phyloP scores from a whole-genome alignment of 2,797 vertebrate species.

The Coendou prehensilis region DNA sequence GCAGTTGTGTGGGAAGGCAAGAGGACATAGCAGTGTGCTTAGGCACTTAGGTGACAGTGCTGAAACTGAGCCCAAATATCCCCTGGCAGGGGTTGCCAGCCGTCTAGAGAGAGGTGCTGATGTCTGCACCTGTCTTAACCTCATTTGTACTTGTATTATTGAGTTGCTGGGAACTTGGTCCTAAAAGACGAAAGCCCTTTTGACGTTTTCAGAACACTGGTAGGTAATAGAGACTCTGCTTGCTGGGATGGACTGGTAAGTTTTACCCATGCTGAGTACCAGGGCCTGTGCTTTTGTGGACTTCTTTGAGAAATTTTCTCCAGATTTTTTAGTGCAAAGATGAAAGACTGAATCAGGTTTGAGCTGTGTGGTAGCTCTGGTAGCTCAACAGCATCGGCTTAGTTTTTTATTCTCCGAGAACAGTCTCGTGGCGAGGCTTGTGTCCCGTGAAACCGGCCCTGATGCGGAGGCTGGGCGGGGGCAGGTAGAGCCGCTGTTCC shows the following conservation, averaged over 20 bases:
- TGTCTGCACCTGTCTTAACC: not conserved
- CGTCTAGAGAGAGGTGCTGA: not conserved
- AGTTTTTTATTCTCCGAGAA: not conserved
- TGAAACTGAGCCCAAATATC: not conserved
- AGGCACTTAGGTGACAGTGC: fast-evolving
- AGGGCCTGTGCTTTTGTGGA: not conserved
- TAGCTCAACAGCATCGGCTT: not conserved
- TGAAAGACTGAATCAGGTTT: not conserved
- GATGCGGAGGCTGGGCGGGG: not conserved
- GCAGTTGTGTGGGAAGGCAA: not conserved
- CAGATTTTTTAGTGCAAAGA: not conserved
- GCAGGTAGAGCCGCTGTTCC: not conserved
- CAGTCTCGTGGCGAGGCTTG: not conserved
- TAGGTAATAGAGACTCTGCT: not conserved
- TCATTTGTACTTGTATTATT: not conserved
- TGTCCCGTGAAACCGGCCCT: not conserved
- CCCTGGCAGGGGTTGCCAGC: not conserved
- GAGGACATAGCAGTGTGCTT: not conserved
- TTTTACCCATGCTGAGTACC: not conserved
- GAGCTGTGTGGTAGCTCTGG: not conserved
- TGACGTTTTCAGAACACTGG: not conserved
- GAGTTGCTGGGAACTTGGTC: not conserved
- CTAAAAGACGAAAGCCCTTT: not conserved
- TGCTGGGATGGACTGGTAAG: not conserved
- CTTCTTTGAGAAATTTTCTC: not conserved